Base-by-base conservation (phyloP, 2,888 invertebrate species). In the Eupithecia inturbata region DNA sequence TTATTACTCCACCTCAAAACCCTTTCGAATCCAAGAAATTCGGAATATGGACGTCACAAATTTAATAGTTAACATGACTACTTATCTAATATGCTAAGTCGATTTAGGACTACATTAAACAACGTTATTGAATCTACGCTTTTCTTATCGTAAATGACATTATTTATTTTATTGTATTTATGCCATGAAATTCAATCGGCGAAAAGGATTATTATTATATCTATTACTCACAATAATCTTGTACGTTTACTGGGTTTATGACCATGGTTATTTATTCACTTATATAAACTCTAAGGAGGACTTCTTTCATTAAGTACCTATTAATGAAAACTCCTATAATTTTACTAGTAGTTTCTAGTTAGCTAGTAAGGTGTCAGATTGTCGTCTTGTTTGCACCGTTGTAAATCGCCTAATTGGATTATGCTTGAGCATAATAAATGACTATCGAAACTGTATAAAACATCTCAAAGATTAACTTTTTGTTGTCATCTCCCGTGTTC, bases 1-100 rank as follows among this genome's bases (percentile, higher is more conserved):
- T 93, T 93, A 93, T 93, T 89, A 87, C 89, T 82, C 83, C 83
- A 87, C 84, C 74, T 74, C 78, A 79, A 80, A 77, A 90, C 87
- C 83, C 84, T 86, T 82, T 86, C 84, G 86, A 89, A 87, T 90
- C 89, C 16, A 84, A 86, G 81, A 86, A 86, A 84, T 84, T 84
- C 85, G 84, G 88, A 89, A 87, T 85, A 83, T 83, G 84, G 81
- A 83, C 83, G 84, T 85, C 63, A 71, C 62, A 69, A 68, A 66
- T 64, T 73, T 68, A 84, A 84, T 31, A 6, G 10, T 10, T 36
- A 36, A 4, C 33, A 64, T 64, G 19, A 36, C 31, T 12, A 33
- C 12, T 10, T 64, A 36, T 31, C 31, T 28, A 19, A 16, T 31
- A 31, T 0, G 28, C 10, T 63, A 36, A 5, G 62, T 64, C 12